Percentiles rank a stretch among this genome's conserved stretches.
Conservation (phyloP, 2,888 invertebrate genomes). For the Hydrotaea cyrtoneurina region DNA sequence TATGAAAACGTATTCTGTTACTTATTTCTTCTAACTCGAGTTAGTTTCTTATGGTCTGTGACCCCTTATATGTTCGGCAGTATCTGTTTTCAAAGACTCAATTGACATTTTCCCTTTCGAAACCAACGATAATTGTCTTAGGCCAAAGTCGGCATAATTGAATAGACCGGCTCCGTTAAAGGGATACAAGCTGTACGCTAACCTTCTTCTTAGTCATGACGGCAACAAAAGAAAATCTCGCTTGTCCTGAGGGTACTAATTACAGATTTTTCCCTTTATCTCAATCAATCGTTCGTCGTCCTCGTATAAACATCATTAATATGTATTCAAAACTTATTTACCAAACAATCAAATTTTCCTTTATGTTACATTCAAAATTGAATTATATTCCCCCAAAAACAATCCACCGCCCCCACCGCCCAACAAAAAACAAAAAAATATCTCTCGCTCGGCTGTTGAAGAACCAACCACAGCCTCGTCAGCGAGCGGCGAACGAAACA, state of each 20-base stretch:
- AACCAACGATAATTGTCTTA: too few species aligned
- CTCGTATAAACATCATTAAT: constrained; percentile 27
- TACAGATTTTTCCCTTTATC: neutral
- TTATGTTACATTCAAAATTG: constrained; percentile 50
- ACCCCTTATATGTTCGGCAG: too few species aligned
- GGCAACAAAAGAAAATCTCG: neutral
- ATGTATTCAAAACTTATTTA: constrained; percentile 13
- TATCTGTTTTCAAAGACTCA: too few species aligned
- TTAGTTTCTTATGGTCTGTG: too few species aligned
- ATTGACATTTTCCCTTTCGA: too few species aligned
- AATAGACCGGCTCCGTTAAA: too few species aligned
- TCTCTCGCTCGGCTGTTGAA: neutral
- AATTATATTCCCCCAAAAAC: constrained; percentile 48
- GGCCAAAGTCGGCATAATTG: too few species aligned
- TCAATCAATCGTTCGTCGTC: neutral
- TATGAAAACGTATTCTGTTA: too few species aligned
- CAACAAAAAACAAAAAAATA: constrained; percentile 38
- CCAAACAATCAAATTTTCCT: constrained; percentile 30
- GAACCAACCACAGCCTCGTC: constrained; percentile 26
- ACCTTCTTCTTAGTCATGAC: too few species aligned
- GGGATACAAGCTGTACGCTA: too few species aligned
- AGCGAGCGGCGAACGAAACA: neutral
- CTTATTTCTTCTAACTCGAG: too few species aligned
- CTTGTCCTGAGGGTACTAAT: neutral
- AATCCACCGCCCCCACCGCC: neutral